Base-by-base conservation (phyloP, 2,888 invertebrate genomes). In the Ochlodes sylvanus region DNA sequence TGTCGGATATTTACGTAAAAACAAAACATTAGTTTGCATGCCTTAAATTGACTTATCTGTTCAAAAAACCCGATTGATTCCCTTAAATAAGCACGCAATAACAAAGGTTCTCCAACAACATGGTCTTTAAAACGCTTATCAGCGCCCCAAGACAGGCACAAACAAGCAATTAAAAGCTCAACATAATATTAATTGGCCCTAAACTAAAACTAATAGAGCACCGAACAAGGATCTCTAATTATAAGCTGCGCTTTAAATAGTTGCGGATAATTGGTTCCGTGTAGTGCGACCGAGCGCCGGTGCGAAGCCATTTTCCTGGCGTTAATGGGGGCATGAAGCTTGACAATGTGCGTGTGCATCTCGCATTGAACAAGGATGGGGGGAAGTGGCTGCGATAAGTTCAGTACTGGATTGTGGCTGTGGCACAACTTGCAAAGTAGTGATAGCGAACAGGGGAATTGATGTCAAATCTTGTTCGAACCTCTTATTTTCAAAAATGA, bases 201-300 rank as follows among this genome's bases (percentile, higher is more conserved):
- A 66, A 66, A 54, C 66, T 66, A 44, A 60, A 55, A 38, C 67
- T 55, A 61, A 67, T 61, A 67, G 47, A 61, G 67, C 67, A 55
- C 67, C 21, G 55, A 55, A 61, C 61, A 67, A 47, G 61, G 61
- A 56, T 14, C 34, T 56, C 63, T 68, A 68, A 68, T 68, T 68
- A 62, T 56, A 50, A 65, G 21, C 34, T 17, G 9, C 21, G 54
- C 55, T 60, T 61, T 42, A 67, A 55, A 56, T 54, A 58, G 65
- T 47, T 34, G 41, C 57, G 55, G 63, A n/a, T 69, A 69, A 69
- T 69, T 69, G 69, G 69, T 65, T 56, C 64, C 61, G 65, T 69
- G 69, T 69, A 55, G 44, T 21, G n/a, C n/a, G 52, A 44, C 14
- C 55, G 42, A 19, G 41, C 27, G 32, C 1, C 10, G 9, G 38